Evolutionary conservation across 2,113 vertebrate species (phyloP).

Genomic region (Neodon shergylaensis): DNA sequence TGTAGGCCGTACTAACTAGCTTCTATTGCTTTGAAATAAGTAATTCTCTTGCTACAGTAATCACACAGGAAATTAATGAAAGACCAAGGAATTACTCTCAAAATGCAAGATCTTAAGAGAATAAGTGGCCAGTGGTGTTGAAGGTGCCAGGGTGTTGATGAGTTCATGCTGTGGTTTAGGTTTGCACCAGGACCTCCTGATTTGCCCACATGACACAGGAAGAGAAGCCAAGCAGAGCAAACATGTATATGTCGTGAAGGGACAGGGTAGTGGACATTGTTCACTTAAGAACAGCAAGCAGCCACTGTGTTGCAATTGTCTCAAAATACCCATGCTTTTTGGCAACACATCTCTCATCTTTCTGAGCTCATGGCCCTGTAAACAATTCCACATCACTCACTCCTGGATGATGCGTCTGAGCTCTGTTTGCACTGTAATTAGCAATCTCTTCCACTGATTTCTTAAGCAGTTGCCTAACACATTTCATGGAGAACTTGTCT

Average conservation of each 20-base stretch:
- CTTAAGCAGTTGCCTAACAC: not conserved
- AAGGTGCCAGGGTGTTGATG: too few relatives aligned
- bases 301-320: not conserved
- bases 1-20: too few relatives aligned
- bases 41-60: not conserved
- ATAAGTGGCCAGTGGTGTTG: not conserved
- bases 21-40: not conserved
- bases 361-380: not conserved
- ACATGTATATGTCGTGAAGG: not conserved
- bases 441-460: not conserved
- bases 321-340: not conserved
- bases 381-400: not conserved
- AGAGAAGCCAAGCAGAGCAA: not conserved
- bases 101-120: not conserved
- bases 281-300: not conserved
- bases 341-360: not conserved
- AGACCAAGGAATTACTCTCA: not conserved
- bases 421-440: not conserved
- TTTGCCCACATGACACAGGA: not conserved
- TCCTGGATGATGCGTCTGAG: not conserved
- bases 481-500: not conserved
- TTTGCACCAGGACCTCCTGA: not conserved
- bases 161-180: not conserved
- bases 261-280: not conserved
- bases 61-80: not conserved